Percentiles rank a stretch among this genome's conserved stretches.
phyloP scores from a whole-genome alignment of 37 sponge, comb jelly and placozoan genomes.

The Mnemiopsis leidyi region DNA sequence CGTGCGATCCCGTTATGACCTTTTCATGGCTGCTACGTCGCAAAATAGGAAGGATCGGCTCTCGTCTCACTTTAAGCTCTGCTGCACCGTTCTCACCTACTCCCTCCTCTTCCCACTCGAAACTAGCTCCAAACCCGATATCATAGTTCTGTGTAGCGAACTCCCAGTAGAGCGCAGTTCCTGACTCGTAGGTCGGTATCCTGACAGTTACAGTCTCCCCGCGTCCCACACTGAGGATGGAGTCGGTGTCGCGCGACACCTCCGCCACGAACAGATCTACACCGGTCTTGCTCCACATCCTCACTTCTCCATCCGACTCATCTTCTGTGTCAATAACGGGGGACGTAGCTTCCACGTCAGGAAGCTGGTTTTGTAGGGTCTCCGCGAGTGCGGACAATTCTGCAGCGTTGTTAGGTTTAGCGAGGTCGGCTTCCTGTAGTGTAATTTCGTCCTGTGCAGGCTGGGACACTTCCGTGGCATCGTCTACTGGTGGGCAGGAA shows the following conservation, averaged over 20 bases:
- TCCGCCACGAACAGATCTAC: conserved; percentile 68
- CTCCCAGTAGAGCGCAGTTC: conserved; percentile 84
- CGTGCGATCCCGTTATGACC: conserved; percentile 81
- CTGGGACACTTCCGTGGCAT: neutral
- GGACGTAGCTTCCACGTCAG: neutral
- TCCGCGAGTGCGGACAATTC: neutral
- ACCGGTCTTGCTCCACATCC: conserved; percentile 82
- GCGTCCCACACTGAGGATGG: conserved; percentile 66
- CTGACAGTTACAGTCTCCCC: conserved; percentile 78
- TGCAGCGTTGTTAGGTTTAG: neutral
- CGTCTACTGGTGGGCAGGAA: neutral
- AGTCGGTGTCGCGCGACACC: conserved; percentile 56
- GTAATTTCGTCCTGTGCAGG: neutral
- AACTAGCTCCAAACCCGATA: conserved; percentile 87
- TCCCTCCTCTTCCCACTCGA: conserved; percentile 65
- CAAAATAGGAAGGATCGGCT: conserved; percentile 72
- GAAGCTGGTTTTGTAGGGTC: conserved; percentile 16
- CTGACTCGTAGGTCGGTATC: conserved; percentile 76
- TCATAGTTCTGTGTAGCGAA: conserved; percentile 84
- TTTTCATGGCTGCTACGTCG: conserved; percentile 77
- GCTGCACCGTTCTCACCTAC: neutral
- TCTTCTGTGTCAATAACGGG: neutral
- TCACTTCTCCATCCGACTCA: conserved; percentile 63
- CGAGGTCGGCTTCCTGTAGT: neutral
- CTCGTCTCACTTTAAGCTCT: neutral